These are phyloP conservation scores for Ferrisia virgata DNA, from an alignment of 2,888 invertebrate genomes.

Conservation along the genomic window DNA sequence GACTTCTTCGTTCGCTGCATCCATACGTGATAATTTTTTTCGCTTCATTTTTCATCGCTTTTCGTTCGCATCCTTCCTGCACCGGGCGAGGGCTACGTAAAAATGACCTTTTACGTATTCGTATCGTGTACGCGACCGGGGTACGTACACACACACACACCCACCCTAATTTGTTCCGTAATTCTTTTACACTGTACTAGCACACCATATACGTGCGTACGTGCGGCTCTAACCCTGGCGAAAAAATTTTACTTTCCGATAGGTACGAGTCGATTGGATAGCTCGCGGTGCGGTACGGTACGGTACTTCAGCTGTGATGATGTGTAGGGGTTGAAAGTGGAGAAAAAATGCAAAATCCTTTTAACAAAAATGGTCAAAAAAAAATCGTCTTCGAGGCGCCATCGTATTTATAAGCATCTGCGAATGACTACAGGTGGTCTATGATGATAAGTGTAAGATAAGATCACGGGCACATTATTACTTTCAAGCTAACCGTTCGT, in stretches of 20 bases:
- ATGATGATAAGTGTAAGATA: conserved; percentile 42
- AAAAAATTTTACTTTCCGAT: background rate
- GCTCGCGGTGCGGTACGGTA: no score
- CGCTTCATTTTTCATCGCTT: conserved; percentile 20
- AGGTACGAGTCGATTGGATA: background rate
- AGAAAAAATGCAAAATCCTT: conserved; percentile 23
- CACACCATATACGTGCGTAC: no score
- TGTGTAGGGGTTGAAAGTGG: background rate
- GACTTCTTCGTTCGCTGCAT: no score
- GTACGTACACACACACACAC: no score
- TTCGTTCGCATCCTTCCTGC: background rate
- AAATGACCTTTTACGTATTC: background rate
- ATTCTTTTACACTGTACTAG: no score
- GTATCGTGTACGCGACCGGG: background rate
- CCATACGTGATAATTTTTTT: conserved; percentile 24
- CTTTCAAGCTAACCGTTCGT: background rate
- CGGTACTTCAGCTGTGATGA: no score
- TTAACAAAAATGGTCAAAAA: background rate
- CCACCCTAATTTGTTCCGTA: conserved; percentile 20
- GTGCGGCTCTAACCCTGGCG: background rate
- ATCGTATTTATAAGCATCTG: conserved; percentile 35
- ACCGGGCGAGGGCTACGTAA: background rate
- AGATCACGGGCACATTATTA: conserved; percentile 40
- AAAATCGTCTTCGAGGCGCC: conserved; percentile 38
- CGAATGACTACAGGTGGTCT: conserved; percentile 45